These are phyloP conservation scores for Bettongia penicillata DNA, from an alignment of 2,113 vertebrate species.

Conservation along the genomic window DNA sequence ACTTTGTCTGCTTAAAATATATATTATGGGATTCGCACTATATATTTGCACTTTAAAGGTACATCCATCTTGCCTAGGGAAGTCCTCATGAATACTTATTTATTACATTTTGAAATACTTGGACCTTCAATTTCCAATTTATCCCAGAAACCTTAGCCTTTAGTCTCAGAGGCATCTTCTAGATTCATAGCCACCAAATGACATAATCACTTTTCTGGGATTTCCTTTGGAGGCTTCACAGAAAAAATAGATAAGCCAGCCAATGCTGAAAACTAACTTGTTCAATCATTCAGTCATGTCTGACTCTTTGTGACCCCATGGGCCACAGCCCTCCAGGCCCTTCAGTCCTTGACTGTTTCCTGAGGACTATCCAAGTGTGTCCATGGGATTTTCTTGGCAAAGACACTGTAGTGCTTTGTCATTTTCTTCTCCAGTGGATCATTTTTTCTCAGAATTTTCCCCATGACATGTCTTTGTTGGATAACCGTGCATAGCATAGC, in stretches of 20 bases:
- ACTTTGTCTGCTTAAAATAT: no score
- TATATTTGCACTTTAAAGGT: not conserved
- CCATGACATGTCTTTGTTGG: not conserved
- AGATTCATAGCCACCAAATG: not conserved
- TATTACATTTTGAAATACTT: no score
- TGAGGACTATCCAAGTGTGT: not conserved
- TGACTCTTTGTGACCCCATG: not conserved
- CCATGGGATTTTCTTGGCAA: not conserved
- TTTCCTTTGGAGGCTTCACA: not conserved
- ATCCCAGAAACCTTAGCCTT: not conserved
- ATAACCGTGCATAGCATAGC: not conserved
- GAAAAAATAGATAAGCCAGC: not conserved
- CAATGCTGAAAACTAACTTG: not conserved
- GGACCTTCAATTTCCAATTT: not conserved
- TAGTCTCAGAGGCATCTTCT: not conserved
- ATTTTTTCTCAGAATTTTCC: not conserved
- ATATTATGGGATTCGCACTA: not conserved
- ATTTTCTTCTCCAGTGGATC: not conserved
- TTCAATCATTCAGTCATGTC: not conserved
- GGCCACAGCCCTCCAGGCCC: not conserved
- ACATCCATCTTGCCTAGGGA: not conserved
- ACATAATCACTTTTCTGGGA: not conserved
- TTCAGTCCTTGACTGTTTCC: not conserved
- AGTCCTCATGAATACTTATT: not conserved
- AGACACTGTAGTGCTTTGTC: not conserved